Base-by-base conservation (phyloP, 2,113 vertebrate species). In the Castor canadensis region DNA sequence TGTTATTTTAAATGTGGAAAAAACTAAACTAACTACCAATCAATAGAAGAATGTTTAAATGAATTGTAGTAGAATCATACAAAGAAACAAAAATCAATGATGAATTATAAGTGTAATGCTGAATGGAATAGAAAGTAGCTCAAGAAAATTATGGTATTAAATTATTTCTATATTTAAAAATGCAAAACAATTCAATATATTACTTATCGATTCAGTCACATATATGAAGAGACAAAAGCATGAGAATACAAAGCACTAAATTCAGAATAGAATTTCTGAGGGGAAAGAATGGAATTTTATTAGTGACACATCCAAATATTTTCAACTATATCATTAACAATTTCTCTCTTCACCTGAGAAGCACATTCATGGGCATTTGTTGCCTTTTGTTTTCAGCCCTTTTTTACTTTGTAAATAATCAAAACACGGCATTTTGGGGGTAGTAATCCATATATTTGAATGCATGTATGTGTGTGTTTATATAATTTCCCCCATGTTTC, bases 81-180 rank as follows among this genome's bases (percentile, higher is more conserved):
- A 73, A 76, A 80, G 52, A 82, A 76, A 32, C 5, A 28, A 62
- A 85, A 82, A 19, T 58, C 11, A 52, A 30, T 58, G 60, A 67
- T 54, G 35, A 54, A 64, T 77, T 56, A 5, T 13, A 83, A 77
- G 62, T 15, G 17, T 72, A 81, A 67, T 75, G 26, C n/a, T 93
- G 62, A 80, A 38, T 80, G 56, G 79, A 84, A 73, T 84, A 83
- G 26, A 49, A 73, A 38, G 3, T 45, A 22, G 12, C 3, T 32
- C 30, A 67, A 73, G 52, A 92, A 91, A 81, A 85, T 47, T 80
- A 84, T 24, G 10, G 2, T 35, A 79, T 73, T 87, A 52, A 82
- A 76, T 82, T 3, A 35, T 52, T 62, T 80, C 32, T 30, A 45
- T 35, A 40, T 90, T 92, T 45, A 38, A 58, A 82, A 87, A 60